A percentile compares a stretch with the other conserved stretches of the same genome.
Conservation (phyloP, 2,888 invertebrate species). For the Nomada ferruginata region DNA sequence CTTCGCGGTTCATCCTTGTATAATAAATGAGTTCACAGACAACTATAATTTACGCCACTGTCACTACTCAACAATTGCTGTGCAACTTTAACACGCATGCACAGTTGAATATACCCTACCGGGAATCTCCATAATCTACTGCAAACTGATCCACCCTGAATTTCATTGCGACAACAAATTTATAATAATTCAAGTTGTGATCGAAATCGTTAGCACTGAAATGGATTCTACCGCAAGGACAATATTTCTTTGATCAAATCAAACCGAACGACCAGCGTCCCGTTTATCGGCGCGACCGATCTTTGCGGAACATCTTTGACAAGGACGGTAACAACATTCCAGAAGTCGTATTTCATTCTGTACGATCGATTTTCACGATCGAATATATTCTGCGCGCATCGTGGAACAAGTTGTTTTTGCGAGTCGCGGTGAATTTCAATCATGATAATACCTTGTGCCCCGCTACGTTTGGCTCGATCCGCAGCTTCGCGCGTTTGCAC, state of each 20-base stretch:
- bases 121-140: too few relatives aligned
- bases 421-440: constrained; percentile 33
- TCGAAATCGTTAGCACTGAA: not conserved
- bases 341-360: constrained; percentile 10
- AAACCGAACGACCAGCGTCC: not conserved
- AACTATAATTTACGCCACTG: not conserved
- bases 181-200: not conserved
- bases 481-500: constrained; percentile 31
- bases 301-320: not conserved
- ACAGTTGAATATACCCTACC: not conserved
- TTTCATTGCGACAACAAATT: not conserved
- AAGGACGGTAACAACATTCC: not conserved
- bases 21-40: too few relatives aligned
- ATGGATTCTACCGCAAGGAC: not conserved
- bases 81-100: not conserved
- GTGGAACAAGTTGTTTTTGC: constrained; percentile 32
- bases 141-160: not conserved
- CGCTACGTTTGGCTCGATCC: constrained; percentile 19
- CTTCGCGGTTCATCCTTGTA: too few relatives aligned
- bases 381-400: constrained; percentile 13
- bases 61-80: not conserved
- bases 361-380: constrained; percentile 13
- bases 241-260: constrained; percentile 13
- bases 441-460: constrained; percentile 17
- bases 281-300: not conserved